A percentile compares a stretch with the other conserved stretches of the same genome.
These are phyloP conservation scores for Rhynchotus rufescens DNA, from an alignment of 2,797 vertebrate species.

Conservation along the genomic window DNA sequence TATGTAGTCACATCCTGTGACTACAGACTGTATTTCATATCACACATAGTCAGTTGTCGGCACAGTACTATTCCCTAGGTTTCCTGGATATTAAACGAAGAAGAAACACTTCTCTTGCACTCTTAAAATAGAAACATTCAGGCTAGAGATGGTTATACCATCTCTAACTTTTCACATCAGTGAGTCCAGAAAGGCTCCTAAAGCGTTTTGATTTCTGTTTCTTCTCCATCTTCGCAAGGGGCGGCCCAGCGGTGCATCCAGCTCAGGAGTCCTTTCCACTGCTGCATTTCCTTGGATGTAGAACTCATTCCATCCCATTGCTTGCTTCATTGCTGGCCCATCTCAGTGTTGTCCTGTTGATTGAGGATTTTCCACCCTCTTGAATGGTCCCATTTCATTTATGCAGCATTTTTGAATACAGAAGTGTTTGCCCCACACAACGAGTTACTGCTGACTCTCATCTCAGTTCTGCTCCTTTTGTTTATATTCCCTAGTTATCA, in stretches of 20 bases:
- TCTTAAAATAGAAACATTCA: neutral
- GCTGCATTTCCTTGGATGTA: neutral
- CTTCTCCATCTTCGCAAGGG: neutral
- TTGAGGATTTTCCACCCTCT: neutral
- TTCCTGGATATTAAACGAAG: neutral
- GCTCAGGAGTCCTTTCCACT: neutral
- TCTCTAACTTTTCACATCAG: neutral
- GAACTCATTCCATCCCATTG: neutral
- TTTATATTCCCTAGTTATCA: neutral
- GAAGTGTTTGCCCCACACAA: rapidly evolving
- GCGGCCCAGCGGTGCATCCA: neutral
- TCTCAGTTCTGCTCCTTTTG: neutral
- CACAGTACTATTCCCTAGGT: neutral
- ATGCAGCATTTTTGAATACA: neutral
- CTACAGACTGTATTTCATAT: neutral
- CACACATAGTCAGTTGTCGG: neutral
- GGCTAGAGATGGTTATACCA: neutral
- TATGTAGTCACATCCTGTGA: neutral
- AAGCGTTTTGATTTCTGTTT: neutral
- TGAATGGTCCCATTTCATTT: neutral
- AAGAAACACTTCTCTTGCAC: neutral
- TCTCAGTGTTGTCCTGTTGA: neutral
- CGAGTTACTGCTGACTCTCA: neutral
- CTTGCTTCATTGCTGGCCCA: no score
- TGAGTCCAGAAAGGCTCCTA: neutral